Base-by-base conservation (phyloP, 2,797 vertebrate species). In the Enteromius fasciolatus region DNA sequence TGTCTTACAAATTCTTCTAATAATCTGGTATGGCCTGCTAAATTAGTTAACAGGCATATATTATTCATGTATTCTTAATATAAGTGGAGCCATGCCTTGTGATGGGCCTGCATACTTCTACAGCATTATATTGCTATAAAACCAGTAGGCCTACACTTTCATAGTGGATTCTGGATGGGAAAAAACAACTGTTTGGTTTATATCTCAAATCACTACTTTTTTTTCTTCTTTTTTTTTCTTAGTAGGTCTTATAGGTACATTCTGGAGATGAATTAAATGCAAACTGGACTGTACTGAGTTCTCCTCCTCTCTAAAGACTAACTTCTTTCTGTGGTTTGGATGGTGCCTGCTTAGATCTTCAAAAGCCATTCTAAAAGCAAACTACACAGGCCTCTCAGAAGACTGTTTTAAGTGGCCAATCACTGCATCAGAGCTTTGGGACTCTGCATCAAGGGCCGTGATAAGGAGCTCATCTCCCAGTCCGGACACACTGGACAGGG, bases 341-440 rank as follows among this genome's bases (percentile, higher is more conserved):
- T 76, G 46, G 69, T 82, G 78, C 83, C 78, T 86, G 72, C 74
- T 86, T 48, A 80, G 48, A 78, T 82, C 85, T 86, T 80, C 44
- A 67, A 69, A 86, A 86, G 87, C 83, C 85, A 85, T 86, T 85
- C 50, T 74, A 48, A 77, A 75, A 66, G 63, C 54, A 74, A 76
- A 76, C 46, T 44, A 54, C 23, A 36, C 69, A 72, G 78, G 78
- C 57, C 69, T 81, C 50, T 73, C 46, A 61, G 77, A 57, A 69
- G n/a, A 41, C 84, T 75, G 48, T 39, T 83, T 63, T 50, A 81
- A 76, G 54, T 59, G 33, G 28, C 75, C 82, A 75, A 61, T 81
- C 57, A 50, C 57, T 52, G 73, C 69, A 82, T 57, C 64, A 52
- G 52, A 63, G 54, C 75, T 78, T n/a, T 46, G 23, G 41, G 75